phyloP scores from a whole-genome alignment of 2,797 vertebrate genomes.

The Hoplostethus atlanticus region DNA sequence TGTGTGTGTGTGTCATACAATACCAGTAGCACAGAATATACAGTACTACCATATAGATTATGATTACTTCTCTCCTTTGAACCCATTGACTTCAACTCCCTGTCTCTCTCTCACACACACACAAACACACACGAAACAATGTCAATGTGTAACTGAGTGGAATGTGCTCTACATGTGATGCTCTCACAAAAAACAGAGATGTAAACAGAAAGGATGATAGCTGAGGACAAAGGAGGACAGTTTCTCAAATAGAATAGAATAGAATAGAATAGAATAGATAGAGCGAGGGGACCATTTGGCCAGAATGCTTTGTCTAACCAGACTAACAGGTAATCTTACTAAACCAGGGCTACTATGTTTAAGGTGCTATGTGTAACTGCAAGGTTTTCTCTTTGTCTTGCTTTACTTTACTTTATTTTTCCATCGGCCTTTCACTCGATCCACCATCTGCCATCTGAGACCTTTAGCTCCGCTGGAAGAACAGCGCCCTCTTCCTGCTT shows the following conservation, averaged over 20 bases:
- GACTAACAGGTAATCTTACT: not conserved
- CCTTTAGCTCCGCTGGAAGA: no score
- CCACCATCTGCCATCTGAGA: no score
- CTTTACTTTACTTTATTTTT: not conserved
- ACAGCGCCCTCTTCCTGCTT: no score
- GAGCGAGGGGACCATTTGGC: no score
- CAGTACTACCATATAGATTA: not conserved
- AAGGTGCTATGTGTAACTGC: no score
- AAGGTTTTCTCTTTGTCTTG: not conserved
- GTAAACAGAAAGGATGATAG: not conserved
- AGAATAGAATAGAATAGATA: not conserved
- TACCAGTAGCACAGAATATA: not conserved
- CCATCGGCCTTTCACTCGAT: no score
- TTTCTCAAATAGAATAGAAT: not conserved
- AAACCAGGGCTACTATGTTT: not conserved
- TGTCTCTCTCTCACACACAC: not conserved
- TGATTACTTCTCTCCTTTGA: not conserved
- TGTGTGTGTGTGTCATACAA: not conserved
- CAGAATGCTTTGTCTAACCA: no score
- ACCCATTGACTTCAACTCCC: not conserved
- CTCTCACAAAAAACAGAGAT: constrained; percentile 3
- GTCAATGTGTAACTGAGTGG: not conserved
- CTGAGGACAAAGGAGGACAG: not conserved
- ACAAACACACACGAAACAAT: constrained; percentile 8
- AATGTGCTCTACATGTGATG: not conserved